These are phyloP conservation scores for Spea hammondii DNA, from an alignment of 2,797 vertebrate species.

Conservation along the genomic window DNA sequence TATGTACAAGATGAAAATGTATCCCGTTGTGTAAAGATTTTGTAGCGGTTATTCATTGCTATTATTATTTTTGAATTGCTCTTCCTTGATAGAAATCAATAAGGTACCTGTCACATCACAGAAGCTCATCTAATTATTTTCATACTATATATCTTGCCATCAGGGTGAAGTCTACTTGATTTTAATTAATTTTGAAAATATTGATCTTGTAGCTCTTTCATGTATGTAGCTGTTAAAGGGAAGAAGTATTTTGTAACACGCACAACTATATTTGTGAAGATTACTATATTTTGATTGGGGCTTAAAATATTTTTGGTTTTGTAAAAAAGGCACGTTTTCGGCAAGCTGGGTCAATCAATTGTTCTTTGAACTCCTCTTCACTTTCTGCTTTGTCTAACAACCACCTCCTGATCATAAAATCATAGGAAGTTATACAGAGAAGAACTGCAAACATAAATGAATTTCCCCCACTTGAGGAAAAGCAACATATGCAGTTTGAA, in stretches of 20 bases:
- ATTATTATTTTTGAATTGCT: slow-evolving; percentile 57
- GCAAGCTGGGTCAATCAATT: too few relatives aligned
- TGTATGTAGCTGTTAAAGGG: slow-evolving; percentile 11
- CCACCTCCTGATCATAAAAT: too few relatives aligned
- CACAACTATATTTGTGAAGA: not conserved
- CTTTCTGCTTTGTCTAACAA: too few relatives aligned
- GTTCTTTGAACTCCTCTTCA: too few relatives aligned
- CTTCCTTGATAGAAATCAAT: slow-evolving; percentile 62
- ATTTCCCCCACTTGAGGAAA: too few relatives aligned
- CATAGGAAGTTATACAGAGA: too few relatives aligned
- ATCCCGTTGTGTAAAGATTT: slow-evolving; percentile 56
- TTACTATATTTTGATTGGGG: too few relatives aligned
- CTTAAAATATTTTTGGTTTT: too few relatives aligned
- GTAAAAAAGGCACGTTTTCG: too few relatives aligned
- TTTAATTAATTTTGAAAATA: slow-evolving; percentile 67
- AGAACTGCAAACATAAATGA: too few relatives aligned
- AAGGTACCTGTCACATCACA: slow-evolving; percentile 61
- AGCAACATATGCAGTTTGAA: too few relatives aligned
- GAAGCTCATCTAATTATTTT: slow-evolving; percentile 69
- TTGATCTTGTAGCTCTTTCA: slow-evolving; percentile 59
- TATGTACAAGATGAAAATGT: slow-evolving; percentile 46
- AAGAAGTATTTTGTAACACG: not conserved
- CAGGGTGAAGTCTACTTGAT: slow-evolving; percentile 58
- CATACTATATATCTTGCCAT: slow-evolving; percentile 64
- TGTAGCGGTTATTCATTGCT: slow-evolving; percentile 56